Percentiles rank a stretch among this genome's conserved stretches.
phyloP scores from a whole-genome alignment of 2,113 vertebrate genomes.

The Gallinago media region DNA sequence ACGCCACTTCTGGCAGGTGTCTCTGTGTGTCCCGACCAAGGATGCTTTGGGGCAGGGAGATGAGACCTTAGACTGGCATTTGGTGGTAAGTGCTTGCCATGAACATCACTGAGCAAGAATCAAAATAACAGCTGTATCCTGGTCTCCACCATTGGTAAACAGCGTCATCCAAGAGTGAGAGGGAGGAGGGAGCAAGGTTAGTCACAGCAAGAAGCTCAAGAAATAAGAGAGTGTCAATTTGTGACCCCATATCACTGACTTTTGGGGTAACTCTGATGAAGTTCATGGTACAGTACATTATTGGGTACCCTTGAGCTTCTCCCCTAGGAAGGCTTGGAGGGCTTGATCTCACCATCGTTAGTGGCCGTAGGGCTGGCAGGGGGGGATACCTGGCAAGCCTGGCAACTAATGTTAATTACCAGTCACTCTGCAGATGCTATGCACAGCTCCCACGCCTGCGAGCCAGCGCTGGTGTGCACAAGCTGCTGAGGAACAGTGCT shows the following conservation, averaged over 20 bases:
- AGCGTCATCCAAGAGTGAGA: background rate
- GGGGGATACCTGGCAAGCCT: background rate
- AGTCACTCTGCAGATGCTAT: background rate
- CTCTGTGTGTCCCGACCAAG: background rate
- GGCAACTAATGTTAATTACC: background rate
- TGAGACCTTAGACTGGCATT: fast-evolving
- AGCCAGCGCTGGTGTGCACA: background rate
- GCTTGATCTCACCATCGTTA: background rate
- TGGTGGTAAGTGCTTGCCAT: background rate
- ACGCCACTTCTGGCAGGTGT: background rate
- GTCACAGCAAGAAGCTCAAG: background rate
- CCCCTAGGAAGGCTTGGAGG: background rate
- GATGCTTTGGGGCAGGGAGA: background rate
- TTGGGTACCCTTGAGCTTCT: background rate
- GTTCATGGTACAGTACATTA: background rate
- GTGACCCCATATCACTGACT: background rate
- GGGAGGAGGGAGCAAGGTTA: background rate
- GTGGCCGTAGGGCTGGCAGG: fast-evolving
- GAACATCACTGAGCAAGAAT: background rate
- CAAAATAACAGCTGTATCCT: background rate
- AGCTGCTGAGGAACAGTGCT: background rate
- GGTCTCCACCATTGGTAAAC: background rate
- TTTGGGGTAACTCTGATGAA: background rate
- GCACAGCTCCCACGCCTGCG: background rate
- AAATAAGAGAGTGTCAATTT: background rate